Evolutionary conservation across 2,888 invertebrate species (phyloP), one percentile per base, ranked within the genome.

Genomic region (Lasioglossum zephyrum): DNA sequence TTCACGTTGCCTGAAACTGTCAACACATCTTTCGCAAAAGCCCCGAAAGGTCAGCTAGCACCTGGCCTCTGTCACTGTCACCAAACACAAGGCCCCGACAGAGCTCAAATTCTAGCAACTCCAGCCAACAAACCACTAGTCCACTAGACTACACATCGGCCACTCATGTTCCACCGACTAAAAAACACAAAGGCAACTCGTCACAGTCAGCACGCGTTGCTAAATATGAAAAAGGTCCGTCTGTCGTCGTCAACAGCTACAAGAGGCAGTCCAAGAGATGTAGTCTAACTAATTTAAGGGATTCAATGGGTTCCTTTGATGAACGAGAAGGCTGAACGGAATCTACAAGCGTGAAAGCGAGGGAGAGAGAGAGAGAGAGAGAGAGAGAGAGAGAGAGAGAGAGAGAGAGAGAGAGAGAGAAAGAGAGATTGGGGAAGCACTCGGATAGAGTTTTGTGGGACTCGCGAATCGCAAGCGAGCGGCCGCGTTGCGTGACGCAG

Each of bases 401-500:
- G 36, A 22, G 41, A 57, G 26, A n/a, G 44, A n/a, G 8, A 6
- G 13, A 41, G 60, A 11, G 78, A 36, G 36, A 36, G 36, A 36
- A 36, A 36, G 36, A 36, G 36, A 36, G 36, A 36, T 36, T n/a
- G 36, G n/a, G 57, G 26, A 36, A 63, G 41, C 69, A 60, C 31
- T 79, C 31, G 11, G 60, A 31, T 26, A 39, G 47, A 31, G 39
- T 60, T 60, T 39, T 8, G 53, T 44, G 39, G 44, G 36, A 78
- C 70, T 78, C 53, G 44, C 76, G 79, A 31, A 66, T 74, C 70
- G 66, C 72, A n/a, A 44, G 73, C 63, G 60, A 53, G 79, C 80
- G 84, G 78, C 73, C 53, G 82, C 73, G 66, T 70, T 26, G 82
- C 91, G 89, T 92, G 92, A 92, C 93, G 93, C 92, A 93, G 92